These are phyloP conservation scores for Hybognathus amarus DNA, from an alignment of 2,797 vertebrate species.

Conservation along the genomic window DNA sequence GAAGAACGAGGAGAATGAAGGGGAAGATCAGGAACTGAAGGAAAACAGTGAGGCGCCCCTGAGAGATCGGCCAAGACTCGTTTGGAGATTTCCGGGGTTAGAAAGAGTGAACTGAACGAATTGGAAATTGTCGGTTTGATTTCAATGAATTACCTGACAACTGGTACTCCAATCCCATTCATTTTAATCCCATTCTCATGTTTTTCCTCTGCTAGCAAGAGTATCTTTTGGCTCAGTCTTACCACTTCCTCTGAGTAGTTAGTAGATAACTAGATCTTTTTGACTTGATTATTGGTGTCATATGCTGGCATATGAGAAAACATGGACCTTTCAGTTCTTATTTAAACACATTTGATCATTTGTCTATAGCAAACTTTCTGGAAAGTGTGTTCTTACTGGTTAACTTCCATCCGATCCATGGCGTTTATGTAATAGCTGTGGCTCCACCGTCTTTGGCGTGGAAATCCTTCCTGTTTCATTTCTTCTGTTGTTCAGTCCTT, in stretches of 20 bases:
- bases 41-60: slow-evolving; percentile 9
- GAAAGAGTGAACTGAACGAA: not conserved
- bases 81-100: not conserved
- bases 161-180: not conserved
- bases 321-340: not conserved
- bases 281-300: not conserved
- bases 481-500: not conserved
- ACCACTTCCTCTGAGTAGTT: not conserved
- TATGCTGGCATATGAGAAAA: slow-evolving; percentile 3
- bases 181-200: not conserved
- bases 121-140: not conserved
- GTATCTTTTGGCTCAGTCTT: not conserved
- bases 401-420: not conserved
- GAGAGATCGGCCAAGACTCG: not conserved
- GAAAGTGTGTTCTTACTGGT: not conserved
- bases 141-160: not conserved
- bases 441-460: not conserved
- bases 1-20: slow-evolving; percentile 73
- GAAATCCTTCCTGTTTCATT: not conserved
- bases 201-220: not conserved
- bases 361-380: not conserved
- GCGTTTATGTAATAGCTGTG: not conserved
- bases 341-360: slow-evolving; percentile 11
- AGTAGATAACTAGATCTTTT: not conserved
- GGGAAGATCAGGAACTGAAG: slow-evolving; percentile 66